Percentiles rank a stretch among this genome's conserved stretches.
Conservation (phyloP, 2,888 invertebrate genomes). For the Stenolophus ochropezus region DNA sequence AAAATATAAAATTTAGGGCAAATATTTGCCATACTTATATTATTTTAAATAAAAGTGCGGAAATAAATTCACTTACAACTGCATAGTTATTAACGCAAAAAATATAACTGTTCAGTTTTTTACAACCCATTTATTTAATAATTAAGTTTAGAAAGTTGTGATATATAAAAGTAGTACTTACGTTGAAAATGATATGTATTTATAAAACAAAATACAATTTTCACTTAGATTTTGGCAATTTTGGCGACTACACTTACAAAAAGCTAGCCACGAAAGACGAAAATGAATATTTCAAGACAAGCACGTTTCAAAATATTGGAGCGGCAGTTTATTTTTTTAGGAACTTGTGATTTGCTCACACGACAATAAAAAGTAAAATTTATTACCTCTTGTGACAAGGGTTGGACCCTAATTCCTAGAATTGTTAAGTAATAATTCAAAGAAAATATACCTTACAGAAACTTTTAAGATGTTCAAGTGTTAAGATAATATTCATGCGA, state of each 20-base stretch:
- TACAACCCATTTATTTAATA: conserved; percentile 13
- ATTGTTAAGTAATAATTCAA: not conserved
- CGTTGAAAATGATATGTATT: not conserved
- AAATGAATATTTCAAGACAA: not conserved
- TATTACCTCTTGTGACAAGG: not conserved
- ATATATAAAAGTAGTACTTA: not conserved
- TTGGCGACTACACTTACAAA: not conserved
- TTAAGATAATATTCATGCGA: too few relatives aligned
- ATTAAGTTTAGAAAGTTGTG: conserved; percentile 8
- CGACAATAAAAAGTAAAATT: not conserved
- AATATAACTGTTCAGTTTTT: conserved; percentile 17
- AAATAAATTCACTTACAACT: not conserved
- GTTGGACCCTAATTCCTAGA: not conserved
- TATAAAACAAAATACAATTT: not conserved
- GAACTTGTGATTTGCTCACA: too few relatives aligned
- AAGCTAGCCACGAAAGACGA: not conserved
- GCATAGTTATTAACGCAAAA: not conserved
- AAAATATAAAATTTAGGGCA: not conserved
- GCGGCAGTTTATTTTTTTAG: not conserved
- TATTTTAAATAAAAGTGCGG: not conserved
- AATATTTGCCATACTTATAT: not conserved
- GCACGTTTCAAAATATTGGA: not conserved
- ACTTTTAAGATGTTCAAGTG: not conserved
- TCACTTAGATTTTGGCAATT: not conserved
- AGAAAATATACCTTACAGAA: not conserved